A percentile compares a stretch with the other conserved stretches of the same genome.
Conservation (phyloP, 2,888 invertebrate genomes). For the Tuta absoluta region DNA sequence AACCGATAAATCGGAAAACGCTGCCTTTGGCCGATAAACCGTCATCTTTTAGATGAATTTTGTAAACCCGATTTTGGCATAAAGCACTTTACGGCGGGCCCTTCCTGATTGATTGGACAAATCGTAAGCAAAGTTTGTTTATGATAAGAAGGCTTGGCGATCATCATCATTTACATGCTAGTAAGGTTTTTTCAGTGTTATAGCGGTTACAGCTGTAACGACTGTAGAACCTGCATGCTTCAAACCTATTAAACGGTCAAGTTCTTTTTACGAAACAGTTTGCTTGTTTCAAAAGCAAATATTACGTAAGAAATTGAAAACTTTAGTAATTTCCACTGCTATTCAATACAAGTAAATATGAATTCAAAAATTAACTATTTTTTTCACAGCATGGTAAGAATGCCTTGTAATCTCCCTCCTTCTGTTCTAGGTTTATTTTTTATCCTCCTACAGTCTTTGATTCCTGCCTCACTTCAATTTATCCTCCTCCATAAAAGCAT, state of each 20-base stretch:
- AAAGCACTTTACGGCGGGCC: conserved; percentile 52
- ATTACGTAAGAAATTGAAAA: too few relatives aligned
- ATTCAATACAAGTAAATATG: too few relatives aligned
- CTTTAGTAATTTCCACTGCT: too few relatives aligned
- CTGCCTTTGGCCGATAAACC: conserved; percentile 49
- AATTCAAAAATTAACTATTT: too few relatives aligned
- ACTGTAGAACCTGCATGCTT: too few relatives aligned
- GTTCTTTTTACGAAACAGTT: too few relatives aligned
- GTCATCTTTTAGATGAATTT: conserved; percentile 50
- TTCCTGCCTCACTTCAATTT: neutral
- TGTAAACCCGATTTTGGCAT: conserved; percentile 45
- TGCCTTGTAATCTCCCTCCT: too few relatives aligned
- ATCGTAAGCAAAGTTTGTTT: conserved; percentile 53
- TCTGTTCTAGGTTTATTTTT: too few relatives aligned
- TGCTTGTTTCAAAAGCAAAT: too few relatives aligned
- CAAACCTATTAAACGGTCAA: too few relatives aligned
- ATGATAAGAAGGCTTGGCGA: conserved; percentile 37
- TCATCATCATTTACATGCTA: neutral
- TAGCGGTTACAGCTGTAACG: too few relatives aligned
- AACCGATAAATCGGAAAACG: conserved; percentile 38
- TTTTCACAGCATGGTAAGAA: too few relatives aligned
- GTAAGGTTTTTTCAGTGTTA: neutral
- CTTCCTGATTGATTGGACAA: conserved; percentile 59
- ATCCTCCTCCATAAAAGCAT: neutral
- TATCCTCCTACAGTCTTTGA: neutral